phyloP scores from a whole-genome alignment of 2,888 invertebrate species.

The Drosophila glabriapex region DNA sequence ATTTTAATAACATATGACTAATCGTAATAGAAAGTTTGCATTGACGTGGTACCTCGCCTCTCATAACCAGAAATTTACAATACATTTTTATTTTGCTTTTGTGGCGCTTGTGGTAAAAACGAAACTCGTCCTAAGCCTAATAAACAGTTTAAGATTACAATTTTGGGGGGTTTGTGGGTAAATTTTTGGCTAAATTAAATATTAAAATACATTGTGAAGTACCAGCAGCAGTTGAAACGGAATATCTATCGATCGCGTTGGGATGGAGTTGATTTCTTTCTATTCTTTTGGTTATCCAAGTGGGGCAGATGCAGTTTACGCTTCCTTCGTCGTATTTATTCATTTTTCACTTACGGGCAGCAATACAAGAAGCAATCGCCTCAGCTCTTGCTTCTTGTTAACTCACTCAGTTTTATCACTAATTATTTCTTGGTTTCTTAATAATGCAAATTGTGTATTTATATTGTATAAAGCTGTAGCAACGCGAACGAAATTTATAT shows the following conservation, averaged over 20 bases:
- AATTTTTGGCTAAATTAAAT: slow-evolving; percentile 40
- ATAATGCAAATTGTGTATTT: slow-evolving; percentile 55
- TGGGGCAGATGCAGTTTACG: slow-evolving; percentile 20
- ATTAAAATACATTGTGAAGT: slow-evolving; percentile 34
- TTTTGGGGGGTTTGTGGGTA: background rate
- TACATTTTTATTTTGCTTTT: slow-evolving; percentile 42
- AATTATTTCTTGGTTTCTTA: slow-evolving; percentile 50
- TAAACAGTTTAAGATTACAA: slow-evolving; percentile 20
- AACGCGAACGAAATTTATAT: slow-evolving; percentile 50
- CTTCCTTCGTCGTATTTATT: background rate
- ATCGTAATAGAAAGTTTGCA: slow-evolving; percentile 59
- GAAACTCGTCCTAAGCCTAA: slow-evolving; percentile 15
- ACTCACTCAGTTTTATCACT: slow-evolving; percentile 74
- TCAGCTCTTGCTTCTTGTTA: slow-evolving; percentile 40
- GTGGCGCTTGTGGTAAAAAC: slow-evolving; percentile 22
- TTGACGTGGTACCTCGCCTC: slow-evolving; percentile 34
- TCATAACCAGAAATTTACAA: slow-evolving; percentile 52
- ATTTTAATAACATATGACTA: slow-evolving; percentile 60
- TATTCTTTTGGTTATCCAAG: slow-evolving; percentile 19
- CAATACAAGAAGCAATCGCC: background rate
- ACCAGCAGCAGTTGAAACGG: slow-evolving; percentile 24
- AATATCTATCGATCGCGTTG: slow-evolving; percentile 39
- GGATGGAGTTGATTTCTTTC: slow-evolving; percentile 30
- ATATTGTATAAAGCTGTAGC: slow-evolving; percentile 56
- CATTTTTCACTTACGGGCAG: slow-evolving; percentile 8